phyloP scores from a whole-genome alignment of 1,140 invertebrate species.

The Octopus bimaculoides region DNA sequence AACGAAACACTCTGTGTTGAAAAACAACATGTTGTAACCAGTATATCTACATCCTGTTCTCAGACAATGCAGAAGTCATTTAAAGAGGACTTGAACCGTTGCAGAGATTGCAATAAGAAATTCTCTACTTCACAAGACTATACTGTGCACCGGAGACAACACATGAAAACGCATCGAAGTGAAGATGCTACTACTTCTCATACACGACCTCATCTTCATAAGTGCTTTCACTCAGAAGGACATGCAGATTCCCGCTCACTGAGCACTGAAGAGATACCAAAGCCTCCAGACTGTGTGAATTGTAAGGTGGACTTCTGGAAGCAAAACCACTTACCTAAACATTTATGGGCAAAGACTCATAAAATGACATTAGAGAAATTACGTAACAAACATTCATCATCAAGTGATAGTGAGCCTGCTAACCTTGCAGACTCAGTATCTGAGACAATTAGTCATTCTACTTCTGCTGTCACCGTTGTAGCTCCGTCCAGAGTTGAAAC shows the following conservation, averaged over 20 bases:
- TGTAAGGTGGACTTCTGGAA: conserved; percentile 96
- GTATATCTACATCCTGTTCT: neutral
- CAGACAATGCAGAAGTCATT: neutral
- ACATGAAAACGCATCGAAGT: conserved; percentile 1
- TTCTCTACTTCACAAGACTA: neutral
- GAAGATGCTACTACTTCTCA: neutral
- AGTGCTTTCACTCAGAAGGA: conserved; percentile 5
- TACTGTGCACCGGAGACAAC: neutral
- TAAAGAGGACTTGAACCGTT: conserved; percentile 1
- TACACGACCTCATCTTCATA: neutral
- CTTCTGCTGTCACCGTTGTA: neutral
- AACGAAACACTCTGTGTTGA: too few species aligned
- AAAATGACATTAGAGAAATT: conserved; percentile 76
- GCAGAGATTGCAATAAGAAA: neutral
- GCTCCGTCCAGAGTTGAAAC: neutral
- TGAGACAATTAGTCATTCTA: conserved; percentile 10
- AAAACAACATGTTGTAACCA: too few species aligned
- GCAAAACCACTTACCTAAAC: conserved; percentile 93
- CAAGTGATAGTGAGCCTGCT: conserved; percentile 86
- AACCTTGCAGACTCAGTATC: conserved; percentile 81
- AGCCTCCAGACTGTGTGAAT: conserved; percentile 88
- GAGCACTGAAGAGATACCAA: neutral
- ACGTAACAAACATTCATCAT: conserved; percentile 58
- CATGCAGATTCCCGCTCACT: neutral
- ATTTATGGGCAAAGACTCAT: conserved; percentile 94